Conservation (phyloP, 2,888 invertebrate genomes). For the Tanytarsus gracilentus region DNA sequence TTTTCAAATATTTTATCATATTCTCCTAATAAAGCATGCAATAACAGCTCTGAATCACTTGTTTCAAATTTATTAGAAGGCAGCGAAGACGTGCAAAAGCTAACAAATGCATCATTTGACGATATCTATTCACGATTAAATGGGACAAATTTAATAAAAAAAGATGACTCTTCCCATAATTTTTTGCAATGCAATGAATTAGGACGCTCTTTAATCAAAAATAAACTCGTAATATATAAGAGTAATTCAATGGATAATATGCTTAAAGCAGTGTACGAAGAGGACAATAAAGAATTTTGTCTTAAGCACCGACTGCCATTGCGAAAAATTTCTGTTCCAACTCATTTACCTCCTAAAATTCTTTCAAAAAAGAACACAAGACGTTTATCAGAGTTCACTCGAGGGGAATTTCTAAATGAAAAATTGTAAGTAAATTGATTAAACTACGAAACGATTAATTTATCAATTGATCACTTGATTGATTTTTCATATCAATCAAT, state of each 20-base stretch:
- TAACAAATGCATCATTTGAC: too few relatives aligned
- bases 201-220: neutral
- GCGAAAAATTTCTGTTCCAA: conserved; percentile 25
- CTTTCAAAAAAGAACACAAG: conserved; percentile 40
- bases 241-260: conserved; percentile 42
- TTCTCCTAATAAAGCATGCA: conserved; percentile 31
- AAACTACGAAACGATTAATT: neutral
- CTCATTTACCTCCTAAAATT: neutral
- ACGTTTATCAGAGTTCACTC: conserved; percentile 45
- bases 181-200: too few relatives aligned
- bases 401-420: conserved; percentile 46
- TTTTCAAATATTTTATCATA: conserved; percentile 43
- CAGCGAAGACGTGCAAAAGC: too few relatives aligned
- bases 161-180: neutral
- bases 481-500: too few relatives aligned
- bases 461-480: too few relatives aligned
- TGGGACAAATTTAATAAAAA: conserved; percentile 29
- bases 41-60: neutral
- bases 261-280: conserved; percentile 33
- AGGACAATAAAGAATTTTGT: conserved; percentile 6
- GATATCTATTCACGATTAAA: conserved; percentile 42
- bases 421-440: conserved; percentile 41
- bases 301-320: conserved; percentile 8
- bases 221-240: neutral
- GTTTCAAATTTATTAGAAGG: neutral